Evolutionary conservation across 2,888 invertebrate genomes (phyloP).

Genomic region (Thyatira batis): DNA sequence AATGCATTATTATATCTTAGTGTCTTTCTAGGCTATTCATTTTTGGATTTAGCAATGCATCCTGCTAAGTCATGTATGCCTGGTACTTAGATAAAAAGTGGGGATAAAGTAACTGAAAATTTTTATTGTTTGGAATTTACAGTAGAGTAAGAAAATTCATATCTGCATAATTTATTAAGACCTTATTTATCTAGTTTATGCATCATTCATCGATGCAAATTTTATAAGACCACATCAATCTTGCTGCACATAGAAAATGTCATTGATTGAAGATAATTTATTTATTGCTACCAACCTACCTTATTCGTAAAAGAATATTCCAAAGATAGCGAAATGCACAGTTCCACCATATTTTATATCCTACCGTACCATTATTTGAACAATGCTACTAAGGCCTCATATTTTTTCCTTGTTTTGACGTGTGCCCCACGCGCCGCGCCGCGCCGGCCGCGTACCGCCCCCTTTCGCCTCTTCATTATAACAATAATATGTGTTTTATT

Average conservation of each 20-base stretch:
- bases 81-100: no score
- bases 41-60: no score
- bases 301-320: no score
- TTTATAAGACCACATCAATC: neutral
- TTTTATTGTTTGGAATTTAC: no score
- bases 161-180: no score
- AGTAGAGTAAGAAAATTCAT: no score
- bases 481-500: constrained; percentile 56
- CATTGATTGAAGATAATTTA: no score
- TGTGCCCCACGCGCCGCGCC: constrained; percentile 15
- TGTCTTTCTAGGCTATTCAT: neutral
- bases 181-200: no score
- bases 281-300: no score
- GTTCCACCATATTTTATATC: neutral
- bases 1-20: neutral
- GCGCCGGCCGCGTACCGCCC: constrained; percentile 39
- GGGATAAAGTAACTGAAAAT: no score
- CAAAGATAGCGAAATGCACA: no score
- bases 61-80: neutral
- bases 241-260: neutral
- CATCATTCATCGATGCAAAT: neutral
- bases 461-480: constrained; percentile 58
- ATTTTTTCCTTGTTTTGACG: constrained; percentile 28
- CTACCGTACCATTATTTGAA: neutral
- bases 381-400: constrained; percentile 19